These are phyloP conservation scores for Bovichtus variegatus DNA, from an alignment of 2,797 vertebrate genomes.

Conservation along the genomic window DNA sequence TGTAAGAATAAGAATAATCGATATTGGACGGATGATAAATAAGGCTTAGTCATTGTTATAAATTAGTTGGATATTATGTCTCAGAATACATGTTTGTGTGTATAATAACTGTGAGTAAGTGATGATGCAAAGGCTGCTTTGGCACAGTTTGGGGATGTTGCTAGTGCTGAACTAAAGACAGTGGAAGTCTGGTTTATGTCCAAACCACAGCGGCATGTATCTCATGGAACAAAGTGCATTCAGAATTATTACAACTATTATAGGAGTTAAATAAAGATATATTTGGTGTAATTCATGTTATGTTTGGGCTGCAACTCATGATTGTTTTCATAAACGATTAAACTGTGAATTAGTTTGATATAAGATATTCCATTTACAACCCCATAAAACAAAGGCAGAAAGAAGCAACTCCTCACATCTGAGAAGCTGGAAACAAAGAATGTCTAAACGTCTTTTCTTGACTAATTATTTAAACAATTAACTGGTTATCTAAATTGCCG, in stretches of 20 bases:
- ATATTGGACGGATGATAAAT: constrained; percentile 30
- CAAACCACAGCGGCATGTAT: constrained; percentile 4
- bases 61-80: constrained; percentile 37
- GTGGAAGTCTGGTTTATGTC: constrained; percentile 31
- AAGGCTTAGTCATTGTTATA: constrained; percentile 18
- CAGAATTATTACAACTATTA: not conserved
- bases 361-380: not conserved
- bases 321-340: not conserved
- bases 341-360: not conserved
- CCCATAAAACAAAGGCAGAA: not conserved
- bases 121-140: constrained; percentile 32
- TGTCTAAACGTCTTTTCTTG: not conserved
- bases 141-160: constrained; percentile 5
- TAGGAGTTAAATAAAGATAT: no score
- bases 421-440: not conserved
- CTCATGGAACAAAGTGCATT: not conserved
- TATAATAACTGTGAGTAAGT: constrained; percentile 45
- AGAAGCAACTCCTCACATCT: not conserved
- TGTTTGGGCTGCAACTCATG: not conserved
- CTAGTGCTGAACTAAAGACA: constrained; percentile 32
- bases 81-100: constrained; percentile 29
- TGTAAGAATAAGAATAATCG: constrained; percentile 19
- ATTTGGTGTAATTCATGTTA: not conserved
- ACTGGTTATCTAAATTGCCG: not conserved
- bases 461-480: not conserved